Evolutionary conservation across 2,797 vertebrate species (phyloP), one percentile per base, ranked within the genome.

Genomic region (Benthosema pterotum): DNA sequence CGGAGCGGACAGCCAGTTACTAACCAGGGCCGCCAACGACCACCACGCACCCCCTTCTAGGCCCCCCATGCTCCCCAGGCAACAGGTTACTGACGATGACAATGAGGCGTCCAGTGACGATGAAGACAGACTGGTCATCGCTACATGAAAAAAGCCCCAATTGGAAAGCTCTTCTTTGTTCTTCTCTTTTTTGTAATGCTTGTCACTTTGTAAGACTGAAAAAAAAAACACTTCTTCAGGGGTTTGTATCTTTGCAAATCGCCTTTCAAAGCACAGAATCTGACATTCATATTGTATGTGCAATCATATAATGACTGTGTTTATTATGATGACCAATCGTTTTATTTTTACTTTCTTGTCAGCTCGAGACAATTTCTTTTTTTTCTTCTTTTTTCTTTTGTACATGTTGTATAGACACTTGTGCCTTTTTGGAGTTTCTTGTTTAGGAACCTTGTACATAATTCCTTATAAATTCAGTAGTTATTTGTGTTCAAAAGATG

Each of bases 351-450:
- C 66, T 67, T 93, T 94, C 88, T 88, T 91, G 93, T 94, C 93
- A 84, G 86, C 90, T 94, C 91, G 92, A 89, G 88, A 91, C 91
- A 89, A 88, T 93, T 79, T 75, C 22, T 42, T 79, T 71, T 80
- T 75, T 91, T n/a, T n/a, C n/a, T n/a, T n/a, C n/a, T n/a, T n/a
- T n/a, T n/a, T n/a, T n/a, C n/a, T n/a, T 92, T 98, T 99, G 96
- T 99, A 99, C 91, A 98, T 99, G 95, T 98, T 99, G 97, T 99
- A 98, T 94, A 98, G 95, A 98, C 94, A 65, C 94, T 96, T 94
- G 97, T 99, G 96, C 97, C 97, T 98, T 99, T 83, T 95, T 94
- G 92, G 91, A 95, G 94, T 96, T 95, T 94, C 93, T 93, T 91
- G 94, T 96, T 96, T 93, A 93, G 92, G 93, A 94, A 93, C 90